These are phyloP conservation scores for Caenorhabditis wallacei DNA, from an alignment of 2,888 invertebrate species.

Conservation along the genomic window DNA sequence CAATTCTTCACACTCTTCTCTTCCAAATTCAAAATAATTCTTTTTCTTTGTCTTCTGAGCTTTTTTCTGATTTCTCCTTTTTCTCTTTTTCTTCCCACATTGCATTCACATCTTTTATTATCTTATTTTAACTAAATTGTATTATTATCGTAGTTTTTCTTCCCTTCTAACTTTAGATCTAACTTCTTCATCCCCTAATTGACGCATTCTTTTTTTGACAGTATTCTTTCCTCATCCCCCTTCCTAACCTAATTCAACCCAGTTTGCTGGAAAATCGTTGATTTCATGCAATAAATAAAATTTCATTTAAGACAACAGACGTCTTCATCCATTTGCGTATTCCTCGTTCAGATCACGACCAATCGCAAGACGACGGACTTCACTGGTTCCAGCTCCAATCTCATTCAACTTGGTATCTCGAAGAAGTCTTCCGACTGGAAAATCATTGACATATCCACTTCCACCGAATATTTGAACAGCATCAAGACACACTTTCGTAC, in stretches of 20 bases:
- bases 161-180: background rate
- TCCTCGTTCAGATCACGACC: conserved; percentile 92
- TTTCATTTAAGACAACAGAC: background rate
- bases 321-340: conserved; percentile 85
- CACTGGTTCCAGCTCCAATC: conserved; percentile 98
- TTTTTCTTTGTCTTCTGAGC: conserved; percentile 8
- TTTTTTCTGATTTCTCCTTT: conserved; percentile 3
- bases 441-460: conserved; percentile 87
- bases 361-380: conserved; percentile 92
- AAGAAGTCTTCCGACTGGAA: conserved; percentile 91
- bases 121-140: background rate
- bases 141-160: background rate
- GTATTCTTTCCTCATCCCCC: background rate
- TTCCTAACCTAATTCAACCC: background rate
- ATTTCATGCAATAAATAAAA: background rate
- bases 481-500: conserved; percentile 92
- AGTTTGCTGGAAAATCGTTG: conserved; percentile 5
- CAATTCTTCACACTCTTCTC: conserved; percentile 1
- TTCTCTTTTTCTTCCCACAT: background rate
- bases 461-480: conserved; percentile 97
- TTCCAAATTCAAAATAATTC: background rate
- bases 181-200: background rate
- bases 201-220: background rate
- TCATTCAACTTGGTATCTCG: conserved; percentile 98
- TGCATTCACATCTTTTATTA: background rate